These are phyloP conservation scores for Aplidium turbinatum DNA, from an alignment of 23 tunicate genomes.

Conservation along the genomic window DNA sequence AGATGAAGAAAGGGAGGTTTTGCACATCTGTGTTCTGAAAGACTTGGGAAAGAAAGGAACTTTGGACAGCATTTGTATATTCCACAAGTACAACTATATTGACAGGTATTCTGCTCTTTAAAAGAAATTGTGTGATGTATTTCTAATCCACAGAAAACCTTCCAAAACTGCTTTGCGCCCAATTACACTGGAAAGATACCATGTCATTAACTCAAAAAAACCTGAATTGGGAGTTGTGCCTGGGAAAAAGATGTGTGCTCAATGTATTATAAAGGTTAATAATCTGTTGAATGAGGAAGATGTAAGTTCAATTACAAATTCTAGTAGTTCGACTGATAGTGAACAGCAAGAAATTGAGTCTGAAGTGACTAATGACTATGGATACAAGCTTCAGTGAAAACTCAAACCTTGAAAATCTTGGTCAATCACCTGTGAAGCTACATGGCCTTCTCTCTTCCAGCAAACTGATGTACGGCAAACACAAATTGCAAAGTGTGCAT, in stretches of 20 bases:
- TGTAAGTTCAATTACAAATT: not conserved
- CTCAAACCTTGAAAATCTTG: too few relatives aligned
- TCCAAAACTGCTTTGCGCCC: not conserved
- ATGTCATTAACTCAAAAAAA: not conserved
- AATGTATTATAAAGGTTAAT: constrained; percentile 5
- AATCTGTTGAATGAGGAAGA: too few relatives aligned
- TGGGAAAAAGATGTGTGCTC: not conserved
- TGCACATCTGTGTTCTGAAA: not conserved
- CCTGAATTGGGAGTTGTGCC: not conserved
- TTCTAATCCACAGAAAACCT: not conserved
- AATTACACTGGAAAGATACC: not conserved
- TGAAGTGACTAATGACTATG: not conserved
- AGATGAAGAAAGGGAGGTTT: constrained; percentile 1
- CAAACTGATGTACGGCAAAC: not conserved
- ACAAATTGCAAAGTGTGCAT: not conserved
- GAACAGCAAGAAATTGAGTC: not conserved
- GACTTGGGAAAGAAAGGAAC: not conserved
- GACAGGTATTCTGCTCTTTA: not conserved
- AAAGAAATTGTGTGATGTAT: not conserved
- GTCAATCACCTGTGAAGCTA: not conserved
- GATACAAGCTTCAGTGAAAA: too few relatives aligned
- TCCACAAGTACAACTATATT: not conserved
- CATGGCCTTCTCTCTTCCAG: not conserved
- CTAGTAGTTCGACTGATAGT: not conserved
- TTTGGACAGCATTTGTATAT: constrained; percentile 1